These are phyloP conservation scores for Gymnocephalus cernua DNA, from an alignment of 2,113 vertebrate species.

Conservation along the genomic window DNA sequence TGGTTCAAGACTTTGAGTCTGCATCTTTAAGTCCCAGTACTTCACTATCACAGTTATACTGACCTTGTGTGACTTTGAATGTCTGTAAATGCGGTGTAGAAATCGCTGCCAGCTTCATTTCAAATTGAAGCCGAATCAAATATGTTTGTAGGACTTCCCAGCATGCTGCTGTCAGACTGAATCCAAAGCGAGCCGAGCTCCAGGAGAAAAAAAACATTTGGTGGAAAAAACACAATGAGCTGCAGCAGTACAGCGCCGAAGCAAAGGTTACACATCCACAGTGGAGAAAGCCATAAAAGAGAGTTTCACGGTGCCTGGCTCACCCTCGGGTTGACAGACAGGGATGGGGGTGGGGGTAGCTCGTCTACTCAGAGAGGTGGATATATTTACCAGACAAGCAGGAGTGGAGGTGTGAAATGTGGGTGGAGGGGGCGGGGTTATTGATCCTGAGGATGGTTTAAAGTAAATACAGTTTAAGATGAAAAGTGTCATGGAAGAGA, in stretches of 20 bases:
- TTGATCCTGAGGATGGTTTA: slow-evolving; percentile 62
- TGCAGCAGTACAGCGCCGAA: slow-evolving; percentile 26
- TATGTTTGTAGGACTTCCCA: slow-evolving; percentile 46
- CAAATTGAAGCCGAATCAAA: slow-evolving; percentile 49
- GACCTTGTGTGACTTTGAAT: slow-evolving; percentile 12
- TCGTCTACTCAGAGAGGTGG: slow-evolving; percentile 54
- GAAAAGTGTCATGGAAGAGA: slow-evolving; percentile 55
- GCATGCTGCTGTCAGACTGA: slow-evolving; percentile 43
- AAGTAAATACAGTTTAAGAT: slow-evolving; percentile 63
- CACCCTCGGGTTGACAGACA: too few species aligned
- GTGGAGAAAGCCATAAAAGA: slow-evolving; percentile 46
- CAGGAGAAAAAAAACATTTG: slow-evolving; percentile 18
- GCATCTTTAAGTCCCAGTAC: not conserved
- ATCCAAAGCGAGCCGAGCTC: slow-evolving; percentile 33
- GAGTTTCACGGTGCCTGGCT: slow-evolving; percentile 54
- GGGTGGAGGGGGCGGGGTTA: slow-evolving; percentile 51
- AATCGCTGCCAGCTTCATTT: slow-evolving; percentile 44
- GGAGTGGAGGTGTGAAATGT: slow-evolving; percentile 68
- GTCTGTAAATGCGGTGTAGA: slow-evolving; percentile 13
- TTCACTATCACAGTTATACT: slow-evolving; percentile 11
- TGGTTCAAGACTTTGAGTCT: not conserved
- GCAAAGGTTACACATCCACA: slow-evolving; percentile 65
- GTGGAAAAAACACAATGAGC: slow-evolving; percentile 31
- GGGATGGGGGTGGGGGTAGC: not conserved
- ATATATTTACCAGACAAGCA: slow-evolving; percentile 67